Base-by-base conservation (phyloP, 1,140 invertebrate species). In the Caenorhabditis briggsae region DNA sequence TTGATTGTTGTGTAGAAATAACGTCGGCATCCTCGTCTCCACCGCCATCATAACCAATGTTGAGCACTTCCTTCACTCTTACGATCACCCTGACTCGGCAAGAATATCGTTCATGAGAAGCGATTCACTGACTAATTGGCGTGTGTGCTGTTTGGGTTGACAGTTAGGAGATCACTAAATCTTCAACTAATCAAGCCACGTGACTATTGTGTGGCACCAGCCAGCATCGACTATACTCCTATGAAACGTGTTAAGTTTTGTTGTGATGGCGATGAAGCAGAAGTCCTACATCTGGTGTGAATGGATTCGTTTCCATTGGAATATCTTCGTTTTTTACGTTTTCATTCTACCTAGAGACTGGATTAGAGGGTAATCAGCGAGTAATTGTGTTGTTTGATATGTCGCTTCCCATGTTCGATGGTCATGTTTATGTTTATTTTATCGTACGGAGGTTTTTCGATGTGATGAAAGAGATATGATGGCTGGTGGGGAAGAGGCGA, bases 261-360 rank as follows among this genome's bases (percentile, higher is more conserved):
- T 12, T 53, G 43, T 33, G 70, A 78, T 78, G 70, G 70, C 70
- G 70, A 46, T 78, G 70, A 46, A 78, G 70, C 43, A 48, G 3
- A 78, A 78, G 41, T 78, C 70, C 3, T 78, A 50, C 70, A 50
- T 78, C 3, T 14, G 50, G 6, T 14, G 50, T 23, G 70, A 50
- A 78, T 78, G 70, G 70, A 50, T 78, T 78, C 70, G 70, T 23
- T 78, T 50, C 23, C 46, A 78, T 78, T 78, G 70, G 70, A 78
- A 78, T 78, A 23, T 78, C 46, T 50, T 78, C 70, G 50, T 20
- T n/a, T 78, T 50, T n/a, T 50, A 78, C 46, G 18, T 78, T 46
- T 78, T 78, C n/a, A 46, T 53, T 23, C 8, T 23, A 11, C 70
- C 70, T 23, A n/a, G n/a, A 9, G 50, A 78, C 23, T 78, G 70